Conservation (phyloP, 2,113 vertebrate genomes). For the Neotoma lepida region DNA sequence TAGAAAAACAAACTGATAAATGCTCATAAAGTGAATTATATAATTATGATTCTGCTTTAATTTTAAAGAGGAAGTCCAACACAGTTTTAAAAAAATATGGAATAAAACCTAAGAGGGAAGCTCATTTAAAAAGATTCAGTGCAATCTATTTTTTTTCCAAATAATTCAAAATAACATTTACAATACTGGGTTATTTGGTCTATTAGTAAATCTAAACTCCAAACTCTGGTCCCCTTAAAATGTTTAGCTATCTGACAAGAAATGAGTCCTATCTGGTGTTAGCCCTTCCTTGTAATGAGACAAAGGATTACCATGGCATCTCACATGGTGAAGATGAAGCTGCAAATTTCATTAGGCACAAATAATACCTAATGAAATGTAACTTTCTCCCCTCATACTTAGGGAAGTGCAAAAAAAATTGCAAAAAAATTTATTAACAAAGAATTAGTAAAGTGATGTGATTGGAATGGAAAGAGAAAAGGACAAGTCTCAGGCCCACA, state of each 20-base stretch:
- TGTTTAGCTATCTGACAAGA: slow-evolving; percentile 69
- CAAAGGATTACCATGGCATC: background rate
- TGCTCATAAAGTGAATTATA: background rate
- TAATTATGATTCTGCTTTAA: background rate
- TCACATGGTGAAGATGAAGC: slow-evolving; percentile 12
- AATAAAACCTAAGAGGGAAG: slow-evolving; percentile 35
- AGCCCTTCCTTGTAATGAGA: slow-evolving; percentile 41
- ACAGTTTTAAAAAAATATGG: slow-evolving; percentile 20
- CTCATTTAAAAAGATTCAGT: slow-evolving; percentile 39
- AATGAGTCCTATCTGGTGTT: slow-evolving; percentile 8
- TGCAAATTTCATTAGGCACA: slow-evolving; percentile 64
- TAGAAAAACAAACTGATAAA: slow-evolving; percentile 12
- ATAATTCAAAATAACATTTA: slow-evolving; percentile 74
- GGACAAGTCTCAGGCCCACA: background rate
- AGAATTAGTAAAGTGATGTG: background rate
- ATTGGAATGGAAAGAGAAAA: background rate
- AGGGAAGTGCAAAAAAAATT: slow-evolving; percentile 49
- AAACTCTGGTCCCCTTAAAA: slow-evolving; percentile 73
- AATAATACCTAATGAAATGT: slow-evolving; percentile 65
- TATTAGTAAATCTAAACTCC: slow-evolving; percentile 71
- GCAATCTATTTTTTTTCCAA: slow-evolving; percentile 63
- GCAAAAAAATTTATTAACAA: too few species aligned
- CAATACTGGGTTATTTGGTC: slow-evolving; percentile 69
- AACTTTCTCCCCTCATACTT: slow-evolving; percentile 65
- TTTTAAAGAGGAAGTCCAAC: slow-evolving; percentile 3